Percentiles rank a stretch among this genome's conserved stretches.
Evolutionary conservation across 2,888 invertebrate species (phyloP).

Genomic region (Cynaeus angustus): DNA sequence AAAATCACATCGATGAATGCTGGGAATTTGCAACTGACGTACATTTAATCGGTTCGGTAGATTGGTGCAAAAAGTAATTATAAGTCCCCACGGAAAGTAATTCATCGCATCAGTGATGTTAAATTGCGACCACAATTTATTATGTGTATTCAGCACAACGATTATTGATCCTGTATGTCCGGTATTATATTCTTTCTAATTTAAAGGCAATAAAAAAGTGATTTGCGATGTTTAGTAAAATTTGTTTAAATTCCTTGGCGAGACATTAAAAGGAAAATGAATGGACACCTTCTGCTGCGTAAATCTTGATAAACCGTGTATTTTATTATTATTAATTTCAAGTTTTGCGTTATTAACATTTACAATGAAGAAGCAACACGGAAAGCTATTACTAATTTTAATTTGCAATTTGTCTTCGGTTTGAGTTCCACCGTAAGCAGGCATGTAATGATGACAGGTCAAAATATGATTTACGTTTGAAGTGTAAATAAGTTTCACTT

Average conservation of each 20-base stretch:
- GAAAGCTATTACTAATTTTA: conserved; percentile 29
- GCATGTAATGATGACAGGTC: conserved; percentile 34
- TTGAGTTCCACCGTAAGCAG: conserved; percentile 21
- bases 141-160: conserved; percentile 2
- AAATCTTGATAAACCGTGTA: conserved; percentile 12
- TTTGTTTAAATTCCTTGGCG: background rate
- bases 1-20: background rate
- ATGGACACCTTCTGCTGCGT: conserved; percentile 8
- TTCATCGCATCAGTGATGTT: conserved; percentile 22
- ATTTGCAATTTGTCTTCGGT: conserved; percentile 39
- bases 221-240: background rate
- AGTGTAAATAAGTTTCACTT: conserved; percentile 9
- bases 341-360: conserved; percentile 18
- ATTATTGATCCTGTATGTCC: background rate
- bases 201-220: background rate
- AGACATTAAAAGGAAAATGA: background rate
- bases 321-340: conserved; percentile 28
- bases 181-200: background rate
- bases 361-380: conserved; percentile 5
- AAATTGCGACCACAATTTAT: conserved; percentile 13
- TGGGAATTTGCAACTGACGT: conserved; percentile 2
- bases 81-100: conserved; percentile 26
- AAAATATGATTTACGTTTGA: conserved; percentile 16
- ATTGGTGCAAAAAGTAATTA: conserved; percentile 26
- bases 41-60: conserved; percentile 16